phyloP scores from a whole-genome alignment of 2,888 invertebrate genomes.

The Leptopilina myrica region DNA sequence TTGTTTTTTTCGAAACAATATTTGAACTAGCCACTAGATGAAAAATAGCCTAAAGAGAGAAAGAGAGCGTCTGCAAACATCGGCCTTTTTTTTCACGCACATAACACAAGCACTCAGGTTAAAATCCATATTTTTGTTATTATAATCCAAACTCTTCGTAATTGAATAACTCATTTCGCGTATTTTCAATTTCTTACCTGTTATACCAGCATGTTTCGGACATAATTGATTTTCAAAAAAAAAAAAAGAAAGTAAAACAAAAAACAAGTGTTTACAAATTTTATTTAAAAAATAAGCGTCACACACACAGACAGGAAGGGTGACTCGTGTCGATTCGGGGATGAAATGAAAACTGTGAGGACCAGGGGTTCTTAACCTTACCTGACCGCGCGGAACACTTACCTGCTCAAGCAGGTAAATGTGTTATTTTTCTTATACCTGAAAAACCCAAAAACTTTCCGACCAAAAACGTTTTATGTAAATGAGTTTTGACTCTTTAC shows the following conservation, averaged over 20 bases:
- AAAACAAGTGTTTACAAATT: not conserved
- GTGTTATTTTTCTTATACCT: slow-evolving; percentile 13
- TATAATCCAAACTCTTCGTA: too few species aligned
- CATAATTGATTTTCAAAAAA: slow-evolving; percentile 41
- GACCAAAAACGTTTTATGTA: slow-evolving; percentile 47
- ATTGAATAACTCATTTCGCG: not conserved
- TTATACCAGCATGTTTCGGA: slow-evolving; percentile 55
- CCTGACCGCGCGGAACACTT: slow-evolving; percentile 42
- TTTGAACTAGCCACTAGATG: not conserved
- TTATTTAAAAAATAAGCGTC: not conserved
- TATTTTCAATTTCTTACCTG: slow-evolving; percentile 46
- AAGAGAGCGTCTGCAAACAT: slow-evolving; percentile 17
- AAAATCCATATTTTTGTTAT: slow-evolving; percentile 1
- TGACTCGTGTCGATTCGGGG: slow-evolving; percentile 19
- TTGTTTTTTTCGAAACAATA: not conserved
- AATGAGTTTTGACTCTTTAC: slow-evolving; percentile 53
- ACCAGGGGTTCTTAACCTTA: slow-evolving; percentile 57
- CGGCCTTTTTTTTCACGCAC: slow-evolving; percentile 34
- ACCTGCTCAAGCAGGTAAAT: slow-evolving; percentile 37
- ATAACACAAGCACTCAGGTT: slow-evolving; percentile 8
- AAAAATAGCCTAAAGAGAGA: not conserved
- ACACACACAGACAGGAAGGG: not conserved
- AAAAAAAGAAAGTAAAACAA: not conserved
- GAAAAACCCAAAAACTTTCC: slow-evolving; percentile 16
- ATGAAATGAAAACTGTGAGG: slow-evolving; percentile 26